These are phyloP conservation scores for Onychomys torridus DNA, from an alignment of 2,797 vertebrate genomes.

Conservation along the genomic window DNA sequence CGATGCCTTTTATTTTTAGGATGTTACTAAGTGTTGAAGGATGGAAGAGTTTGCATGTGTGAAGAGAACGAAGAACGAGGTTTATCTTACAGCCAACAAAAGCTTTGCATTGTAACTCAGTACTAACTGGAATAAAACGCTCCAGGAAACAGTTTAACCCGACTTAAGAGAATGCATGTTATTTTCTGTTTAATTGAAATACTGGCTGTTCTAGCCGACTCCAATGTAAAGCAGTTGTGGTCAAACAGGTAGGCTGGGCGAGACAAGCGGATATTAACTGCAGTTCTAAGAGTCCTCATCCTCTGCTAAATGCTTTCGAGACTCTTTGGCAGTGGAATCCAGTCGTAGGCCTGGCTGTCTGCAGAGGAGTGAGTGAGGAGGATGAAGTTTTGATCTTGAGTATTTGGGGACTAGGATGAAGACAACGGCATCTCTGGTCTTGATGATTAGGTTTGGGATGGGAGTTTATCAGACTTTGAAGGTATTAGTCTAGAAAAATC, in stretches of 20 bases:
- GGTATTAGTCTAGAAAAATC: conserved; percentile 7
- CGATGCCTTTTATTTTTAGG: neutral
- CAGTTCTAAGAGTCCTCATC: neutral
- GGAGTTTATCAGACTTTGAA: conserved; percentile 2
- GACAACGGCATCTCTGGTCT: neutral
- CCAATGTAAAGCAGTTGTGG: neutral
- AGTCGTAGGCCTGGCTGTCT: neutral
- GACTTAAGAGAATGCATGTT: neutral
- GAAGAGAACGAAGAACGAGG: neutral
- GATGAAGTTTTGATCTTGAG: conserved; percentile 2
- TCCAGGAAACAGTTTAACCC: neutral
- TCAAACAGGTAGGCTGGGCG: neutral
- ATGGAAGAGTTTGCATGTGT: neutral
- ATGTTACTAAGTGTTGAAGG: conserved; percentile 44
- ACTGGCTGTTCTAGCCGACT: neutral
- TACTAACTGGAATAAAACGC: conserved; percentile 40
- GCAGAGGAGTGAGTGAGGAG: neutral
- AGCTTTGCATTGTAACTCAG: neutral
- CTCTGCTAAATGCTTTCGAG: neutral
- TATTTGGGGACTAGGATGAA: conserved; percentile 1
- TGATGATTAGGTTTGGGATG: neutral
- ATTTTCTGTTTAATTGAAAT: conserved; percentile 29
- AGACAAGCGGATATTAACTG: neutral
- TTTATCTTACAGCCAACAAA: conserved; percentile 36
- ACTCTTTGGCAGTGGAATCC: neutral